These are phyloP conservation scores for Leucoma salicis DNA, from an alignment of 2,888 invertebrate species.

Conservation along the genomic window DNA sequence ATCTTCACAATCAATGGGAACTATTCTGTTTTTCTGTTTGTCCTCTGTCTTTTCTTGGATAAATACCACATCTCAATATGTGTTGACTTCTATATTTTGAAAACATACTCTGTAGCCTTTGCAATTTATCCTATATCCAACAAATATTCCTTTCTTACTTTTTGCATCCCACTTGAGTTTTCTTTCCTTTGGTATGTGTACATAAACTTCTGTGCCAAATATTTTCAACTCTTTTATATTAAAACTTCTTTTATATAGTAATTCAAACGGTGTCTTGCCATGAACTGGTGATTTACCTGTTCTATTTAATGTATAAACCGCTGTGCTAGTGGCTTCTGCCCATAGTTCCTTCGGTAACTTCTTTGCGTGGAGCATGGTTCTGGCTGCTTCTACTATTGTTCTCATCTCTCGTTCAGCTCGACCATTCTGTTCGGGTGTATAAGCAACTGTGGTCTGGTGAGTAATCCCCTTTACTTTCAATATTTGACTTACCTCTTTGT, in stretches of 20 bases:
- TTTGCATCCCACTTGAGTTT: constrained; percentile 7
- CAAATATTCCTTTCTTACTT: constrained; percentile 3
- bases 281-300: background rate
- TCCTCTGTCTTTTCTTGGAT: no score
- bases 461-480: background rate
- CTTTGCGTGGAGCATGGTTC: background rate
- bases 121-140: constrained; percentile 3
- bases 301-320: constrained; percentile 7
- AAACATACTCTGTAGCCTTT: constrained; percentile 10
- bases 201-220: constrained; percentile 9
- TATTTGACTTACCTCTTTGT: background rate
- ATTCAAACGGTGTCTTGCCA: background rate
- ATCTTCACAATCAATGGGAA: no score
- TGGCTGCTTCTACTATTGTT: background rate
- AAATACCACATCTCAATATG: no score
- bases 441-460: constrained; percentile 1
- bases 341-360: constrained; percentile 6
- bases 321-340: constrained; percentile 9
- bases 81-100: no score
- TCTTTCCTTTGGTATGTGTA: constrained; percentile 10
- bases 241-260: background rate
- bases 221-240: background rate
- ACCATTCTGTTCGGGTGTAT: constrained; percentile 6
- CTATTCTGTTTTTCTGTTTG: no score
- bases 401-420: constrained; percentile 2